Conservation (phyloP, 1,140 invertebrate species). For the Heliconius congener region DNA sequence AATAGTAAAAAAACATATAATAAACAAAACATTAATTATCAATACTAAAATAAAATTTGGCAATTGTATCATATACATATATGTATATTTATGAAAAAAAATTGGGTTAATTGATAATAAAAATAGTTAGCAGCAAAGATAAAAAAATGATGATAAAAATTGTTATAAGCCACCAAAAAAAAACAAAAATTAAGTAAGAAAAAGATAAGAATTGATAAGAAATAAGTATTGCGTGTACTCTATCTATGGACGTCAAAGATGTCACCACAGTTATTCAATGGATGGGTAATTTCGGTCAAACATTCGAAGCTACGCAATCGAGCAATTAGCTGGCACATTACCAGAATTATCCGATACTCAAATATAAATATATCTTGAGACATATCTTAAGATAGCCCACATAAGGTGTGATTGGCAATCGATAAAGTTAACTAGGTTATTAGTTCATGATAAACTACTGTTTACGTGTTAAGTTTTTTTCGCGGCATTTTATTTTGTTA, state of each 20-base stretch:
- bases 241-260: background rate
- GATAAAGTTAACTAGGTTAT: conserved; percentile 30
- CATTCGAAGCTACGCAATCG: conserved; percentile 37
- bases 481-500: background rate
- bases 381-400: conserved; percentile 44
- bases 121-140: background rate
- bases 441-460: conserved; percentile 13
- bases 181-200: too few species aligned
- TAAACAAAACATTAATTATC: too few species aligned
- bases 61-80: too few species aligned
- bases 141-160: too few species aligned
- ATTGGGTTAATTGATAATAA: background rate
- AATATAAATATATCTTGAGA: conserved; percentile 19
- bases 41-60: too few species aligned
- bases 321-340: conserved; percentile 46
- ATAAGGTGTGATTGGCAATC: conserved; percentile 44
- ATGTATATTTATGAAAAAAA: too few species aligned
- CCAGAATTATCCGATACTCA: conserved; percentile 39
- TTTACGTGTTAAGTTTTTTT: background rate
- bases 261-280: conserved; percentile 32
- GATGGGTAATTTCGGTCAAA: conserved; percentile 45
- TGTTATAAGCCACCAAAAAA: too few species aligned
- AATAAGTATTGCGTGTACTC: background rate
- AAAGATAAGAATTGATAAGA: background rate
- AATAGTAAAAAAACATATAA: too few species aligned